phyloP scores from a whole-genome alignment of 2,113 vertebrate species.

The Phaetusa simplex region DNA sequence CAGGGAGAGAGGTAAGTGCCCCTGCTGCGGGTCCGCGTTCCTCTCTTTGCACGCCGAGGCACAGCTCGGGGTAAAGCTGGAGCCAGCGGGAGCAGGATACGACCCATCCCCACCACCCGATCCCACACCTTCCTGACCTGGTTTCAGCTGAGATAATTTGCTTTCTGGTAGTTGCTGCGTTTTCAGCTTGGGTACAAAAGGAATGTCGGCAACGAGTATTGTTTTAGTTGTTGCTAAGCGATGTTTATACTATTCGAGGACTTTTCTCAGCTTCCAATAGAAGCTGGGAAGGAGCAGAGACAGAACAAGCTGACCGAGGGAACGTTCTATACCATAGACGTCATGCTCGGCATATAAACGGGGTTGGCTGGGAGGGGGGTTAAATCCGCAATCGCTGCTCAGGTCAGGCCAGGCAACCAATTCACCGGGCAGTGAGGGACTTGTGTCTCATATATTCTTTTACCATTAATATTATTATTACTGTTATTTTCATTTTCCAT shows the following conservation, averaged over 20 bases:
- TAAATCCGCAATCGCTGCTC: neutral
- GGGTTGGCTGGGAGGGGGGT: neutral
- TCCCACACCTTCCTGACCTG: accelerated
- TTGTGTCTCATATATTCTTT: neutral
- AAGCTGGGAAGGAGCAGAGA: neutral
- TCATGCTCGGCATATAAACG: neutral
- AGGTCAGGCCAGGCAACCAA: neutral
- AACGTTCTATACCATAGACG: neutral
- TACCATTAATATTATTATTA: neutral
- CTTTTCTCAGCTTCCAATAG: neutral
- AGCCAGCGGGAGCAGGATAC: accelerated
- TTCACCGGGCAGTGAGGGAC: too few species aligned
- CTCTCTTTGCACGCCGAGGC: neutral
- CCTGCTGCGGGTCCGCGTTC: accelerated
- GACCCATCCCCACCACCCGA: neutral
- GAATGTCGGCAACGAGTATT: neutral
- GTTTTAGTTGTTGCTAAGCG: neutral
- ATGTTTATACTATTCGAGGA: neutral
- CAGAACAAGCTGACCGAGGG: neutral
- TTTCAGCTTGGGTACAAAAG: neutral
- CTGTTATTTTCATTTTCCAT: neutral
- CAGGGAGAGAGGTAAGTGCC: neutral
- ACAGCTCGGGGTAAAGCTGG: neutral
- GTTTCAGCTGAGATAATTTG: neutral
- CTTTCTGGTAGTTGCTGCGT: neutral